Base-by-base conservation (phyloP, 2,113 vertebrate species). In the Athene cunicularia region DNA sequence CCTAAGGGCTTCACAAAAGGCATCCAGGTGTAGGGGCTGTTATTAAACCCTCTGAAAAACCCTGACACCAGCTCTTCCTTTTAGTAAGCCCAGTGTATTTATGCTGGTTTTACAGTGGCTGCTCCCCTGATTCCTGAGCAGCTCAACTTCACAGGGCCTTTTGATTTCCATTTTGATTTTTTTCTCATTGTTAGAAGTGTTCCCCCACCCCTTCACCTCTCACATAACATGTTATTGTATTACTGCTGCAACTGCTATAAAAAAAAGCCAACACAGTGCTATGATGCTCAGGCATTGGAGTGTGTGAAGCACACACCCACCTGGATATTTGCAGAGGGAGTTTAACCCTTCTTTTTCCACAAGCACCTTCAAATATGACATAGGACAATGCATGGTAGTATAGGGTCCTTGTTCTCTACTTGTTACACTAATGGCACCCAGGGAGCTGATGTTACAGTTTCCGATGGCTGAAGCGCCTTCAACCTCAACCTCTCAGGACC, bases 251-350 rank as follows among this genome's bases (percentile, higher is more conserved):
- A 80, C 64, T 56, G 70, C 83, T 82, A 66, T 79, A 30, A 63
- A 50, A 53, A 53, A 67, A 68, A 86, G 39, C 19, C 59, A 90
- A 2, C 20, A 2, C 2, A 4, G 62, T 80, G 82, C 53, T 52
- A 22, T 70, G 75, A 91, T 60, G 83, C 79, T 90, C 63, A 79
- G 60, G 90, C 88, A 86, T 13, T 11, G 5, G 71, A 77, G 77
- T 80, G 86, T 76, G 81, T 79, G 84, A 91, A 94, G 81, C 84
- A 79, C 91, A 94, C 76, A 81, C 88, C 95, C 92, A 95, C 90
- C 88, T 56, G 64, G 72, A 50, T 70, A 80, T 86, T 77, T 68
- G 84, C 88, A 85, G 72, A 90, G 79, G 41, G 63, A 94, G 10
- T 50, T 97, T 93, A 94, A 97, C 90, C 55, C 88, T 80, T 93